Percentiles rank a stretch among this genome's conserved stretches.
phyloP scores from a whole-genome alignment of 2,797 vertebrate genomes.

The Squalus acanthias region DNA sequence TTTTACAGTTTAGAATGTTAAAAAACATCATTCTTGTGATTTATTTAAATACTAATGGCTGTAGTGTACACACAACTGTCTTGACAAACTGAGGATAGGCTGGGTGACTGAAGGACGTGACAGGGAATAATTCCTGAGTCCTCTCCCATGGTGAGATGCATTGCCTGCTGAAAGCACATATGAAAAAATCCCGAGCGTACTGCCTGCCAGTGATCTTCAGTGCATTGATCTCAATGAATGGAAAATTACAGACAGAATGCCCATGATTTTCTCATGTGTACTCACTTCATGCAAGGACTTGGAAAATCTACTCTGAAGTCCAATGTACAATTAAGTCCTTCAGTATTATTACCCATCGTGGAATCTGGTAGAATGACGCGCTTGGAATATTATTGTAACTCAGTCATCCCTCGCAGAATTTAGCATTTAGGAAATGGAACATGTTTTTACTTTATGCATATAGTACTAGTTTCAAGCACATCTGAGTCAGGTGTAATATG shows the following conservation, averaged over 20 bases:
- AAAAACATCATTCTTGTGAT: background rate
- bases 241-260: background rate
- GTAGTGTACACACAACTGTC: no score
- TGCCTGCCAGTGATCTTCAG: background rate
- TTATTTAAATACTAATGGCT: background rate
- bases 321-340: background rate
- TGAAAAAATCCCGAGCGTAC: background rate
- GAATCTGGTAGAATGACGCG: background rate
- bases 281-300: background rate
- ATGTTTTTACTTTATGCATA: background rate
- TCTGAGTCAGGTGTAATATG: background rate
- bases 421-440: background rate
- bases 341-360: background rate
- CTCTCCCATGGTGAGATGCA: background rate
- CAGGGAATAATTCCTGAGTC: background rate
- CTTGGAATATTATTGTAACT: background rate
- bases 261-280: background rate
- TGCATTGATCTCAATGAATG: background rate
- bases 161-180: background rate
- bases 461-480: background rate
- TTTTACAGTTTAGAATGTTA: no score
- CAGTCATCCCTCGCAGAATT: background rate
- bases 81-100: background rate
- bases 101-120: background rate
- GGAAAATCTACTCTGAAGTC: background rate